Percentiles rank a stretch among this genome's conserved stretches.
Evolutionary conservation across 2,888 invertebrate species (phyloP).

Genomic region (Drosophila mimica): DNA sequence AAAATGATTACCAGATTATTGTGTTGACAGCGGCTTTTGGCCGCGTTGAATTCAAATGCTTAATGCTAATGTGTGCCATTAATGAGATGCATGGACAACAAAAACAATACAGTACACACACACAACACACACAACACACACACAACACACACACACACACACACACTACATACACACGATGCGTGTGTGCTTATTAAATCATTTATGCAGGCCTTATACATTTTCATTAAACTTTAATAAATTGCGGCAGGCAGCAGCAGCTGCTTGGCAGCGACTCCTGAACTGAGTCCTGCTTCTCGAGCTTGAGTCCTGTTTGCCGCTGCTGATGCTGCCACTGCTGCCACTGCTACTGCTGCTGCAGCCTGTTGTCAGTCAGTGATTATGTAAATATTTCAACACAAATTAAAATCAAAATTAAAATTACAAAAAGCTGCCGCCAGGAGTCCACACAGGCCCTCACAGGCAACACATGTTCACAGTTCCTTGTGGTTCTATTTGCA

Average conservation of each 20-base stretch:
- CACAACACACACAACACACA: slow-evolving; percentile 2
- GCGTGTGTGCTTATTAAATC: slow-evolving; percentile 70
- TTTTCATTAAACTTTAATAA: slow-evolving; percentile 81
- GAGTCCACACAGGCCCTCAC: slow-evolving; percentile 23
- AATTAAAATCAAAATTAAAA: slow-evolving; percentile 84
- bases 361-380: slow-evolving; percentile 82
- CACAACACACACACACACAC: slow-evolving; percentile 7
- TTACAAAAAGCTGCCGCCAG: slow-evolving; percentile 76
- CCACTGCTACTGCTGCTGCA: slow-evolving; percentile 11
- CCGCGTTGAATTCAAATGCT: slow-evolving; percentile 51
- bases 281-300: slow-evolving; percentile 20
- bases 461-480: slow-evolving; percentile 64
- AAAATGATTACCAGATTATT: slow-evolving; percentile 47
- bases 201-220: slow-evolving; percentile 81
- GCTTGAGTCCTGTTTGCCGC: slow-evolving; percentile 31
- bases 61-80: slow-evolving; percentile 62
- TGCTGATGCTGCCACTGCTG: not conserved
- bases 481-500: slow-evolving; percentile 43
- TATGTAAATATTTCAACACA: slow-evolving; percentile 83
- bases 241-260: slow-evolving; percentile 50
- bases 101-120: slow-evolving; percentile 7
- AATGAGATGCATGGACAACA: slow-evolving; percentile 49
- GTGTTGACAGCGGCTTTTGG: slow-evolving; percentile 36
- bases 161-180: slow-evolving; percentile 17
- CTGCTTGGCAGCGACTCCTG: slow-evolving; percentile 34